Percentiles rank a stretch among this genome's conserved stretches.
Conservation (phyloP, 2,797 vertebrate species). For the Catamblyrhynchus diadema region DNA sequence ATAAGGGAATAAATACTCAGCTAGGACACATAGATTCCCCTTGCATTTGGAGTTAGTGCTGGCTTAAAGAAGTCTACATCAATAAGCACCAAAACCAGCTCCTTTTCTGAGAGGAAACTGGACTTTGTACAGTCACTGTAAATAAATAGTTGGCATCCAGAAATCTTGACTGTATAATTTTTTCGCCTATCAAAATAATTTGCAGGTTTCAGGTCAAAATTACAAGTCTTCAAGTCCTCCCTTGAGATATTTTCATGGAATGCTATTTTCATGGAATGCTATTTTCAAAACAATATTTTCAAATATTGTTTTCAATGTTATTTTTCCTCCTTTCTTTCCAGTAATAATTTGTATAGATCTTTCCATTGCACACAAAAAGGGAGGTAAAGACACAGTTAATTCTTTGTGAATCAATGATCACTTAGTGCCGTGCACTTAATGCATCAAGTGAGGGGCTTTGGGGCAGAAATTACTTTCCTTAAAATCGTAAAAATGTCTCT, state of each 20-base stretch:
- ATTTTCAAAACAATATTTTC: slow-evolving; percentile 4
- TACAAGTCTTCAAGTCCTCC: background rate
- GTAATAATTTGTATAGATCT: background rate
- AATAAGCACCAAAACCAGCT: background rate
- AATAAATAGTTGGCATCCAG: background rate
- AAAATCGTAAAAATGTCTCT: background rate
- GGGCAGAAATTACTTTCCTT: background rate
- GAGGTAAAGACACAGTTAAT: background rate
- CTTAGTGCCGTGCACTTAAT: background rate
- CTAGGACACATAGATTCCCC: background rate
- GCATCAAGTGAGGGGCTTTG: background rate
- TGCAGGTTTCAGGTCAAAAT: background rate
- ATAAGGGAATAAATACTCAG: background rate
- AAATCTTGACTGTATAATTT: background rate
- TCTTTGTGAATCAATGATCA: background rate
- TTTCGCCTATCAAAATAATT: background rate
- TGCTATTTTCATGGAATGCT: background rate
- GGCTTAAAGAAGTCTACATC: background rate
- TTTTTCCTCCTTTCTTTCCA: background rate
- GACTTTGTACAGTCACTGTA: background rate
- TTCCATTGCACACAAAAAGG: background rate
- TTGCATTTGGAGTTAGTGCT: background rate
- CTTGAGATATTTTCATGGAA: background rate
- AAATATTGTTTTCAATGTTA: background rate
- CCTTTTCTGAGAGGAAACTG: background rate